A percentile compares a stretch with the other conserved stretches of the same genome.
Conservation (phyloP, 2,888 invertebrate genomes). For the Rhogogaster chlorosoma region DNA sequence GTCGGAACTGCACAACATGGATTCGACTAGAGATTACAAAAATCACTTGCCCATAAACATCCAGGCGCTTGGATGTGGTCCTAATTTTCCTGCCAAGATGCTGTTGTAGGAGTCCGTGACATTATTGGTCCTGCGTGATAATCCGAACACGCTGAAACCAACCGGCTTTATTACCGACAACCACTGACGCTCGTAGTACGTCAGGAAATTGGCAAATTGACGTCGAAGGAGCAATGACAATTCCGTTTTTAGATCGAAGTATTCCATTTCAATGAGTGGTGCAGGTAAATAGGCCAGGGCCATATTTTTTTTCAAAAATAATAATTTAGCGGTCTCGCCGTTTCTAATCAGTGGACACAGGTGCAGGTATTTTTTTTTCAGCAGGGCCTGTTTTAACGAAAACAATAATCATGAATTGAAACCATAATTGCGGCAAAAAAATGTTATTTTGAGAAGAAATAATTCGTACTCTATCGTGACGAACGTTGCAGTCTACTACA, state of each 20-base stretch:
- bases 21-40: neutral
- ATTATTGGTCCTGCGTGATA: constrained; percentile 51
- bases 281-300: constrained; percentile 53
- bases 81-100: constrained; percentile 31
- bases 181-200: constrained; percentile 12
- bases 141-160: constrained; percentile 50
- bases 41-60: constrained; percentile 44
- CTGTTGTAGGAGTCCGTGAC: constrained; percentile 51
- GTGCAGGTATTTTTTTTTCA: constrained; percentile 38
- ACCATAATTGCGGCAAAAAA: neutral
- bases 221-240: neutral
- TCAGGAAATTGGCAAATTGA: neutral
- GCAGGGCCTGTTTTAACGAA: constrained; percentile 14
- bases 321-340: constrained; percentile 3
- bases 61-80: constrained; percentile 51
- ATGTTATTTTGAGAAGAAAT: neutral
- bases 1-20: neutral
- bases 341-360: neutral
- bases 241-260: neutral
- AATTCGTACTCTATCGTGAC: neutral
- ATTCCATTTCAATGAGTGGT: neutral
- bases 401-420: neutral
- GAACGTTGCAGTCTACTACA: neutral
- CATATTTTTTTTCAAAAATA: constrained; percentile 50
- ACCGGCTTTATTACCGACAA: constrained; percentile 46